phyloP scores from a whole-genome alignment of 1,140 invertebrate genomes.

The Lethrus apterus region DNA sequence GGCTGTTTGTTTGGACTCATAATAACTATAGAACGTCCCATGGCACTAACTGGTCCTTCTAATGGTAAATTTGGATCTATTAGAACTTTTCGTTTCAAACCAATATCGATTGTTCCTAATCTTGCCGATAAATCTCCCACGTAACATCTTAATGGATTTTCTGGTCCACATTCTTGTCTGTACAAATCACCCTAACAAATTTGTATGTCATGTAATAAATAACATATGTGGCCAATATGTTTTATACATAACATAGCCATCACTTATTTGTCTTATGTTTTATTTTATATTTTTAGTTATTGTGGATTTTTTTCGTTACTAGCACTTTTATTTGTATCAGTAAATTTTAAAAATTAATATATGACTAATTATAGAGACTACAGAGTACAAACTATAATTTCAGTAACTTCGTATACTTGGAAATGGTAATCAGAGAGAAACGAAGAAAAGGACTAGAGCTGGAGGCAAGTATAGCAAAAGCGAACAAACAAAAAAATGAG shows the following conservation, averaged over 20 bases:
- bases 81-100: slow-evolving; percentile 67
- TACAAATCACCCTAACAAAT: slow-evolving; percentile 68
- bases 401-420: no score
- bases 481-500: no score
- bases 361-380: no score
- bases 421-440: no score
- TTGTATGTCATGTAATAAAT: no score
- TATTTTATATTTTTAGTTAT: background rate
- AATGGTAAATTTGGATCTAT: slow-evolving; percentile 84
- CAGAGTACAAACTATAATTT: no score
- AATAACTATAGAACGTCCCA: slow-evolving; percentile 81
- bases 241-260: slow-evolving; percentile 8
- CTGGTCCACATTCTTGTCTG: slow-evolving; percentile 73
- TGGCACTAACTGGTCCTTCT: slow-evolving; percentile 63
- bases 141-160: slow-evolving; percentile 84
- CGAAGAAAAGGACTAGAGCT: no score
- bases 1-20: slow-evolving; percentile 63
- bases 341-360: no score
- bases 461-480: no score
- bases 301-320: background rate
- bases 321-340: no score
- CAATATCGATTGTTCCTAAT: slow-evolving; percentile 77
- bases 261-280: background rate
- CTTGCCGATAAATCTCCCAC: slow-evolving; percentile 86
- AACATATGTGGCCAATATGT: no score